These are phyloP conservation scores for Clostera curtula DNA, from an alignment of 2,888 invertebrate species.

Conservation along the genomic window DNA sequence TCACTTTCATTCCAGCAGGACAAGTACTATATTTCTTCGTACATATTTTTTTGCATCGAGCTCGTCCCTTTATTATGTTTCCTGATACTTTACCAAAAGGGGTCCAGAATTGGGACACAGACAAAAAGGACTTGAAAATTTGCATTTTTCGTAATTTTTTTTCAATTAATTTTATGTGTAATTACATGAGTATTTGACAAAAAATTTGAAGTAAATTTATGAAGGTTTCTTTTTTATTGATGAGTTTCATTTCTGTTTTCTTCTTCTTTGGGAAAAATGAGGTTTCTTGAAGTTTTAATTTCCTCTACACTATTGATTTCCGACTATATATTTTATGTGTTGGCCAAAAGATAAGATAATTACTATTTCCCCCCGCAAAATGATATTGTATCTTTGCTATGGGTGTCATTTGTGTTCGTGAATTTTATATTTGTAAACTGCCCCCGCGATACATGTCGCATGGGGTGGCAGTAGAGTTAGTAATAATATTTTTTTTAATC, in stretches of 20 bases:
- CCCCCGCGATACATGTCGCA: no score
- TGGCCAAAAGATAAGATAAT: no score
- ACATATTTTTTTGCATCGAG: no score
- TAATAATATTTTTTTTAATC: no score
- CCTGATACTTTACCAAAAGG: no score
- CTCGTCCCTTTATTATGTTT: no score
- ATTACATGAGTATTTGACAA: slow-evolving; percentile 10
- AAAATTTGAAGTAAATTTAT: slow-evolving; percentile 9
- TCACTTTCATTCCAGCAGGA: slow-evolving; percentile 67
- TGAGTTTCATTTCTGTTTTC: slow-evolving; percentile 1
- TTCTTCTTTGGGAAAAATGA: not conserved
- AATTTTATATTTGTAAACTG: no score
- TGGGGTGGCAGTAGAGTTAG: no score
- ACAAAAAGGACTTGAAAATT: slow-evolving; percentile 14
- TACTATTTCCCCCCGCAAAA: no score
- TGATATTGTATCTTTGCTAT: no score
- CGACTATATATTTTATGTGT: no score
- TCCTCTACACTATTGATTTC: not conserved
- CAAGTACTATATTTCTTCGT: slow-evolving; percentile 45
- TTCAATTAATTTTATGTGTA: slow-evolving; percentile 4
- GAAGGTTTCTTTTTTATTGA: slow-evolving; percentile 7
- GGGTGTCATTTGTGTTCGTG: no score
- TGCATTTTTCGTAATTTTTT: slow-evolving; percentile 17
- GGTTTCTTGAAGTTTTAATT: not conserved
- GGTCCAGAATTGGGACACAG: slow-evolving; percentile 11